A percentile compares a stretch with the other conserved stretches of the same genome.
These are phyloP conservation scores for Raphicerus campestris DNA, from an alignment of 2,113 vertebrate species.

Conservation along the genomic window DNA sequence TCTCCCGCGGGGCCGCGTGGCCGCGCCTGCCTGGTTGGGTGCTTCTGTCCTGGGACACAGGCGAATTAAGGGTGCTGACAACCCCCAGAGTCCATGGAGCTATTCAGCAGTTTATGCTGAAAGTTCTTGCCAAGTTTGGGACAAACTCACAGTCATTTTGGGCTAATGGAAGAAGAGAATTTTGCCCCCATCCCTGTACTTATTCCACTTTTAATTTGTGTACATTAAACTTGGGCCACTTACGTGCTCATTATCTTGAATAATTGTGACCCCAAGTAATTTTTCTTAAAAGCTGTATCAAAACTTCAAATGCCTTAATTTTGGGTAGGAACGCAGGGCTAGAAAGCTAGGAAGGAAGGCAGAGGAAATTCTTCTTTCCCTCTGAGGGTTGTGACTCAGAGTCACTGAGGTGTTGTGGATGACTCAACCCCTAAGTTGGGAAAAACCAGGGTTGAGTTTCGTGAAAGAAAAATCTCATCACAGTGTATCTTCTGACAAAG, in stretches of 20 bases:
- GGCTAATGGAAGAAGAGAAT: neutral
- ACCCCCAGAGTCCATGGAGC: neutral
- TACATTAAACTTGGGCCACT: neutral
- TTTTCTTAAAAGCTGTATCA: neutral
- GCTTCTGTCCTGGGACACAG: neutral
- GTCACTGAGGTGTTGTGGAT: neutral
- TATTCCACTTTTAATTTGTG: neutral
- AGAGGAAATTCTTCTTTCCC: neutral
- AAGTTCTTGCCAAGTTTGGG: neutral
- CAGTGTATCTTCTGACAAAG: neutral
- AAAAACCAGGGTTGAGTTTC: neutral
- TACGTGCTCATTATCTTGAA: neutral
- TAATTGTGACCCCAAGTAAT: neutral
- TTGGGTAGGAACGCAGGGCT: neutral
- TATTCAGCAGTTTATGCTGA: neutral
- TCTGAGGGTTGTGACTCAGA: neutral
- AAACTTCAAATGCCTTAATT: neutral
- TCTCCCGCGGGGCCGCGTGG: accelerated
- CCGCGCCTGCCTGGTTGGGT: neutral
- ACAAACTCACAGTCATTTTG: neutral
- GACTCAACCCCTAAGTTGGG: neutral
- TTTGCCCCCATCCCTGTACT: neutral
- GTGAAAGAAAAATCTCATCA: neutral
- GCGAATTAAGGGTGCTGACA: neutral
- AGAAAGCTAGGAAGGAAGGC: neutral